A percentile compares a stretch with the other conserved stretches of the same genome.
These are phyloP conservation scores for Triplophysa yarkandensis DNA, from an alignment of 2,797 vertebrate genomes.

Conservation along the genomic window DNA sequence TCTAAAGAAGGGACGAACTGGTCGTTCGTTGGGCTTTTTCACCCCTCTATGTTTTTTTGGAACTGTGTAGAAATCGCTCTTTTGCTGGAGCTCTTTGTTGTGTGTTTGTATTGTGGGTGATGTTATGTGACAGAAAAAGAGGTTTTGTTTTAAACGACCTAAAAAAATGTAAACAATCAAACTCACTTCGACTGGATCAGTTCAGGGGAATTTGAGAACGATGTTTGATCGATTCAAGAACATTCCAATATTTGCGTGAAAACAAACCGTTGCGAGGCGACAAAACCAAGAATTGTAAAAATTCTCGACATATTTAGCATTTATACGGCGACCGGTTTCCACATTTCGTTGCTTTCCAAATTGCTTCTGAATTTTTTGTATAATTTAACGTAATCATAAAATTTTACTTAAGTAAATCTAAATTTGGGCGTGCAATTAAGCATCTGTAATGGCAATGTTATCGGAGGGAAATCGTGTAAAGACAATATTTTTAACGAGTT, in stretches of 20 bases:
- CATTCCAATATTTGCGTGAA: constrained; percentile 59
- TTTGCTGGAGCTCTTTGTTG: constrained; percentile 72
- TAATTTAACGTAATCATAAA: no score
- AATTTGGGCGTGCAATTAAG: no score
- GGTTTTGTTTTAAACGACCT: constrained; percentile 59
- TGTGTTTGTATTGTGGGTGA: constrained; percentile 79
- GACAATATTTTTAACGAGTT: no score
- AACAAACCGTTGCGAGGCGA: constrained; percentile 28
- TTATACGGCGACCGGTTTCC: no score
- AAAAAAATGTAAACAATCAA: constrained; percentile 19
- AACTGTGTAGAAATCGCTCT: constrained; percentile 72
- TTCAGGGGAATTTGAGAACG: constrained; percentile 40
- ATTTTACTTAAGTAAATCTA: no score
- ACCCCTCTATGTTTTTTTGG: constrained; percentile 64
- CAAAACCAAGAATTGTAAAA: constrained; percentile 52
- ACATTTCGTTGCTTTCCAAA: no score
- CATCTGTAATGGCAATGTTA: no score
- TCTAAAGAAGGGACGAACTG: constrained; percentile 44
- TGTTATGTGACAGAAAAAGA: constrained; percentile 73
- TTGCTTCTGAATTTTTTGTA: no score
- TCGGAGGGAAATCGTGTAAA: no score
- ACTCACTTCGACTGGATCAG: constrained; percentile 31
- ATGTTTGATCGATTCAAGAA: constrained; percentile 57
- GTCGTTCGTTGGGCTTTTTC: constrained; percentile 35
- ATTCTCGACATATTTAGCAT: no score